A percentile compares a stretch with the other conserved stretches of the same genome.
Evolutionary conservation across 2,888 invertebrate genomes (phyloP).

Genomic region (Athripsodes cinereus): DNA sequence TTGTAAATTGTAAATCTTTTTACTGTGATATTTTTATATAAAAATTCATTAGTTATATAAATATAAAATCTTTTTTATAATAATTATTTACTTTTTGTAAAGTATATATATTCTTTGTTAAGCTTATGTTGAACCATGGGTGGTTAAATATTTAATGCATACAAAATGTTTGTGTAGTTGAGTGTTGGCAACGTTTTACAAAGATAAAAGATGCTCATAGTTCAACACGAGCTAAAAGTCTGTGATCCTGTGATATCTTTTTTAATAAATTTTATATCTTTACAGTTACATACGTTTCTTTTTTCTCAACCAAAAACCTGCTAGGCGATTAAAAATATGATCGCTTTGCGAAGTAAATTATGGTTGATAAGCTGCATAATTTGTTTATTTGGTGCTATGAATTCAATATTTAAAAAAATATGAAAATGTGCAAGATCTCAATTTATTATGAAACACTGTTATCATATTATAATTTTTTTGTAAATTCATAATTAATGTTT

Average conservation of each 20-base stretch:
- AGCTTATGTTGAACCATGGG: slow-evolving; percentile 13
- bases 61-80: not conserved
- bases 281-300: not conserved
- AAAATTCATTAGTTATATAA: not conserved
- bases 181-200: too few species aligned
- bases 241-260: not conserved
- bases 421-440: not conserved
- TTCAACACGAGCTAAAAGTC: slow-evolving; percentile 11
- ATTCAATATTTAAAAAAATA: not conserved
- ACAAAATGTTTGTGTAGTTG: too few species aligned
- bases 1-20: not conserved
- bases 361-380: slow-evolving; percentile 5
- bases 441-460: too few species aligned
- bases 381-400: slow-evolving; percentile 15
- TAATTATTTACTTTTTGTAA: not conserved
- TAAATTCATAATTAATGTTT: too few species aligned
- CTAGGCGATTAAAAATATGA: not conserved
- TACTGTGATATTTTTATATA: slow-evolving; percentile 5
- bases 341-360: slow-evolving; percentile 3
- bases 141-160: not conserved
- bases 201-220: not conserved
- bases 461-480: too few species aligned
- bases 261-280: not conserved
- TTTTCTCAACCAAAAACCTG: slow-evolving; percentile 1
- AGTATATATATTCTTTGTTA: slow-evolving; percentile 3